These are phyloP conservation scores for Tipula helvola DNA, from an alignment of 2,888 invertebrate species.

Conservation along the genomic window DNA sequence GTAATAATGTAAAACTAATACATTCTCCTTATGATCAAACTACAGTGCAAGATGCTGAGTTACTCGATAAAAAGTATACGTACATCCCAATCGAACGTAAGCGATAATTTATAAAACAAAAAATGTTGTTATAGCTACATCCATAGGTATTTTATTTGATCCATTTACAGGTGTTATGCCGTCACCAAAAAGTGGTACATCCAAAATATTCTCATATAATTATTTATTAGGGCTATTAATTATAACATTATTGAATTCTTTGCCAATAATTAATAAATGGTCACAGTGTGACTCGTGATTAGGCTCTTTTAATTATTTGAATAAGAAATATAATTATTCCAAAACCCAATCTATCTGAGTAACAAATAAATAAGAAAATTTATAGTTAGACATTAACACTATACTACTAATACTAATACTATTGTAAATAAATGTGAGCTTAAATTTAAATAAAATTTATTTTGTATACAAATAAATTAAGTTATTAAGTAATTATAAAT, in stretches of 20 bases:
- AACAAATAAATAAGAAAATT: neutral
- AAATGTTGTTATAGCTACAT: neutral
- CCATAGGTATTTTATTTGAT: neutral
- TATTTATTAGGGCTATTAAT: neutral
- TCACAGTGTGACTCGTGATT: neutral
- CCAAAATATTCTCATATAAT: neutral
- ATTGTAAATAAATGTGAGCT: slow-evolving; percentile 8
- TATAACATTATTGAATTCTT: neutral
- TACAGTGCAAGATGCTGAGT: slow-evolving; percentile 29
- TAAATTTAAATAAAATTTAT: neutral
- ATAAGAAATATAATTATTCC: neutral
- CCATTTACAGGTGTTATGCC: slow-evolving; percentile 25
- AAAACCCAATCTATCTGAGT: neutral
- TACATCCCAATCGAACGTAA: slow-evolving; percentile 33
- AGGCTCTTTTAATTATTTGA: neutral
- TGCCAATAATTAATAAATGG: neutral
- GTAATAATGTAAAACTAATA: slow-evolving; percentile 27
- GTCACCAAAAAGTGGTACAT: slow-evolving; percentile 21
- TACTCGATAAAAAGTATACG: slow-evolving; percentile 29
- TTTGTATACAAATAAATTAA: neutral
- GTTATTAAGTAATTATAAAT: neutral
- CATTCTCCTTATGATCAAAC: slow-evolving; percentile 31
- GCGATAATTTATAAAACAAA: neutral
- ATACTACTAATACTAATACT: neutral
- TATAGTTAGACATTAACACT: neutral